Base-by-base conservation (phyloP, 2,888 invertebrate species). In the Apamea epomidion region DNA sequence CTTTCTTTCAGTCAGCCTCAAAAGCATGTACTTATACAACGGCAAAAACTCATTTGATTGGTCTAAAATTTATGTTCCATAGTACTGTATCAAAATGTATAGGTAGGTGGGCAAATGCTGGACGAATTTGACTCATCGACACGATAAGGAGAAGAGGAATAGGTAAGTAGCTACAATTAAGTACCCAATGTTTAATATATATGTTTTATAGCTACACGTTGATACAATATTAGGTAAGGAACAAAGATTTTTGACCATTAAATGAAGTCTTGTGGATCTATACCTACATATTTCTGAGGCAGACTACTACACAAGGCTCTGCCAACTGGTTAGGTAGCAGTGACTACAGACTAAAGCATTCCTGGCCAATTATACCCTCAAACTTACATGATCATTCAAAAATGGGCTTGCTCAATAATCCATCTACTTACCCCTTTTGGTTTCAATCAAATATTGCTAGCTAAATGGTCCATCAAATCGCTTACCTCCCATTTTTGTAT, bases 351-450 rank as follows among this genome's bases (percentile, higher is more conserved):
- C 14, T 48, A 29, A 70, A 21, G 7, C 29, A 48, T 29, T 37
- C 37, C 37, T 37, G 37, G 5, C 37, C 37, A 21, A 21, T 18
- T 18, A 18, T 8, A 51, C 1, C 25, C 14, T 3, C 25, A 25
- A 77, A 65, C 37, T 80, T 12, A 29, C 14, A 81, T 73, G 45
- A 81, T 8, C 14, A 18, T 16, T 45, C n/a, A 29, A n/a, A 16
- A 5, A 60, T 70, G 6, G 29, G 2, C 37, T 62, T 16, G 29
- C 29, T 29, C 18, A 62, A 29, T 62, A 29, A 7, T 62, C 18
- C 29, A 29, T 69, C 68, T 37, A 37, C 37, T 37, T 37, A 68
- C 10, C 8, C 25, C 10, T 58, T 78, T 80, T 14, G 29, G 45
- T 29, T 32, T 29, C 8, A 64, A 7, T 18, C 16, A 29, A 62